Base-by-base conservation (phyloP, 2,113 vertebrate genomes). In the Mesocricetus auratus region DNA sequence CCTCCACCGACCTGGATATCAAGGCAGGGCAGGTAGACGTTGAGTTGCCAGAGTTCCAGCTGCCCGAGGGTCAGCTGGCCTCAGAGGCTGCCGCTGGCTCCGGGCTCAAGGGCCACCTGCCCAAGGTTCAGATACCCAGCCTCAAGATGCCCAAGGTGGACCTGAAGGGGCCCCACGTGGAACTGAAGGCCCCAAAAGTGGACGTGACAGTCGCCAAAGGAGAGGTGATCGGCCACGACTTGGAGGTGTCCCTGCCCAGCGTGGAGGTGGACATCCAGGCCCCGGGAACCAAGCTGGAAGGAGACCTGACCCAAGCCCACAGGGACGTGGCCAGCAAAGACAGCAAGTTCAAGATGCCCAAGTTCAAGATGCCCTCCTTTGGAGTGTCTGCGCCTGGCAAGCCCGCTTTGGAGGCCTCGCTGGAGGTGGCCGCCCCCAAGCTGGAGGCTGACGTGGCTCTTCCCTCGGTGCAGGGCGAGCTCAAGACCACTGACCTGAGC, bases 311-410 rank as follows among this genome's bases (percentile, higher is more conserved):
- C 50, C 50, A 10, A 10, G 11, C 50, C 50, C 0, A 78, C 81
- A 97, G 93, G 96, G 97, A 97, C 1, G 0, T 33, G 24, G 4
- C 8, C 0, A 0, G 0, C 1, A 82, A 50, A 24, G 93, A 95
- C 7, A 75, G 60, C 8, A 94, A 87, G 60, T 79, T 97, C 71
- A 96, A 94, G 17, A 88, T 95, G 77, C 96, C 97, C 68, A 97
- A 93, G 66, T 98, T 99, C 78, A 98, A 98, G 94, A 82, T 98
- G 7, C 98, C 98, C 0, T 97, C 98, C 0, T 42, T 16, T 1
- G 60, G 93, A 0, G 3, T 36, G 73, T 33, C 17, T 2, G 29
- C 6, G 8, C 16, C 79, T 7, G 94, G 97, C 0, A 92, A 13
- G 74, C 0, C 12, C 0, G 0, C 0, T 0, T 3, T 11, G 39